phyloP scores from a whole-genome alignment of 2,113 vertebrate species.

The Triplophysa dalaica region DNA sequence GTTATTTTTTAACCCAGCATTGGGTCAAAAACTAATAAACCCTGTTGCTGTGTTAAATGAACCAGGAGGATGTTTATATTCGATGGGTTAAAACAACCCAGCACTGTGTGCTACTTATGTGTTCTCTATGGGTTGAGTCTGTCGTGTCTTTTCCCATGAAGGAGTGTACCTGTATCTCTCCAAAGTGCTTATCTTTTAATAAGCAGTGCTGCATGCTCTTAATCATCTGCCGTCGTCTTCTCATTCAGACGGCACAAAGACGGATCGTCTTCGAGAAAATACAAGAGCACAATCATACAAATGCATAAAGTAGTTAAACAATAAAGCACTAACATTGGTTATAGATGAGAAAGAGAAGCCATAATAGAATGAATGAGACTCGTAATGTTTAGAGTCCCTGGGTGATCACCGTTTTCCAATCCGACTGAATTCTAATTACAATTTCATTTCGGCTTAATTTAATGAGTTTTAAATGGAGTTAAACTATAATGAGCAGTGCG shows the following conservation, averaged over 20 bases:
- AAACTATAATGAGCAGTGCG: constrained; percentile 1
- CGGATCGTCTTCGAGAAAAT: neutral
- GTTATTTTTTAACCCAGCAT: no score
- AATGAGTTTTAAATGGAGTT: constrained; percentile 28
- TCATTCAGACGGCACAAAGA: neutral
- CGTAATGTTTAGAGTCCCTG: constrained; percentile 3
- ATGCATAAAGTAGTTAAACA: neutral
- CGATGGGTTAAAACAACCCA: no score
- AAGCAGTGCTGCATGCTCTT: constrained; percentile 1
- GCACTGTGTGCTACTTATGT: no score
- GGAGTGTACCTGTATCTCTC: no score
- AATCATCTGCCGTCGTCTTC: constrained; percentile 2
- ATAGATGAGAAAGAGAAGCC: constrained; percentile 1
- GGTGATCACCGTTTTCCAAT: constrained; percentile 23
- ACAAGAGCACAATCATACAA: neutral
- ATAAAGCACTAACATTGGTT: neutral
- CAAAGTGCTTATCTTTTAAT: neutral
- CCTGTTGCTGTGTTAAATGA: no score
- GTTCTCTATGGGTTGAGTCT: no score
- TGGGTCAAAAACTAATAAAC: no score
- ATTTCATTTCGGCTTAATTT: constrained; percentile 25
- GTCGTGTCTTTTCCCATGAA: no score
- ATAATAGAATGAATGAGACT: neutral
- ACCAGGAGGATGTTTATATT: no score
- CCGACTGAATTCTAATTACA: constrained; percentile 7